phyloP scores from a whole-genome alignment of 2,888 invertebrate species.

The Ennomos quercinarius region DNA sequence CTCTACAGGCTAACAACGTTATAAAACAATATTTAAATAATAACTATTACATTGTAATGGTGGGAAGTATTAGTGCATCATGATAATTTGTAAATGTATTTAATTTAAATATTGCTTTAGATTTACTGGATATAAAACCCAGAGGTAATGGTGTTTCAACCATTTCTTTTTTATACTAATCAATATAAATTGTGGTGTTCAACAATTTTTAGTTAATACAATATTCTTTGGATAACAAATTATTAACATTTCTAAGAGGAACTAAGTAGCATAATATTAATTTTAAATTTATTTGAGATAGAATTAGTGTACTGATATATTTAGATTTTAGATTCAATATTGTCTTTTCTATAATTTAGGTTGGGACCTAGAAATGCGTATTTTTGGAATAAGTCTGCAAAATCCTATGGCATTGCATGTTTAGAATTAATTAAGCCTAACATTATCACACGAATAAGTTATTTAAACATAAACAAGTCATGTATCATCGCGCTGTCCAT shows the following conservation, averaged over 20 bases:
- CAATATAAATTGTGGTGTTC: constrained; percentile 66
- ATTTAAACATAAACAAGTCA: constrained; percentile 70
- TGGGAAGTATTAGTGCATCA: constrained; percentile 75
- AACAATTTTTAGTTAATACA: constrained; percentile 78
- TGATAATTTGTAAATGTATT: constrained; percentile 65
- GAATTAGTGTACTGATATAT: constrained; percentile 46
- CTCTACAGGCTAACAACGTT: constrained; percentile 74
- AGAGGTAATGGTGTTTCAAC: constrained; percentile 52
- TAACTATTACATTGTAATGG: constrained; percentile 75
- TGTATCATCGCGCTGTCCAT: constrained; percentile 71
- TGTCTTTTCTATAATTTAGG: constrained; percentile 50
- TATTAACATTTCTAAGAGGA: constrained; percentile 82
- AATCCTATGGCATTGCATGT: constrained; percentile 77
- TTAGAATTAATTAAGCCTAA: constrained; percentile 72
- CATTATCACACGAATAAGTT: constrained; percentile 82
- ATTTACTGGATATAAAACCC: constrained; percentile 63
- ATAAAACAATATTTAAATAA: constrained; percentile 80
- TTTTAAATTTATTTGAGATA: constrained; percentile 49
- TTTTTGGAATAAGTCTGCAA: constrained; percentile 73
- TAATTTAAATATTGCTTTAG: constrained; percentile 80
- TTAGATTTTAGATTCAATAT: constrained; percentile 46
- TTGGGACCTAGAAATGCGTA: constrained; percentile 74
- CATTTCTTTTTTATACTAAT: constrained; percentile 67
- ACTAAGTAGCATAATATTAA: constrained; percentile 72
- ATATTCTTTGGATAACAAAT: constrained; percentile 84